Base-by-base conservation (phyloP, 2,888 invertebrate species). In the Meteorus cinctellus region DNA sequence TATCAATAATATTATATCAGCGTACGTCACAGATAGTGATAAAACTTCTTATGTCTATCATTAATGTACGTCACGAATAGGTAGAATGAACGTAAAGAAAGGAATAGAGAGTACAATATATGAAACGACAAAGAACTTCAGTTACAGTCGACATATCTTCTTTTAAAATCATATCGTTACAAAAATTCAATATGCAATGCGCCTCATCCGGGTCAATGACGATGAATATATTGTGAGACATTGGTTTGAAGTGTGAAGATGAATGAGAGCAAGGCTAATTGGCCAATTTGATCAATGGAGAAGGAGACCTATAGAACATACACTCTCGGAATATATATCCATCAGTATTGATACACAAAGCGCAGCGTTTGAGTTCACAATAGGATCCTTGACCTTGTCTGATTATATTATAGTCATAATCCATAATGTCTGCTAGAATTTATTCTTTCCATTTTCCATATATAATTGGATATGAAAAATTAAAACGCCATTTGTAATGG, bases 221-320 rank as follows among this genome's bases (percentile, higher is more conserved):
- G 66, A 66, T 66, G 66, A 41, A 66, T 45, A 66, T 14, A 41
- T 24, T 16, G 24, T 14, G 34, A 51, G 41, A 48, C 41, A 68
- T 29, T 68, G 48, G 10, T 48, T 29, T 29, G 45, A 55, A 55
- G 55, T 48, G 41, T 48, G 48, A 27, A 67, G 29, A 48, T n/a
- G 27, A 45, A 68, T 68, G n/a, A 29, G 48, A 29, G 48, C 48
- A 68, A 68, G 48, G 48, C 48, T 68, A 68, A 68, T 68, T 68
- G 68, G 51, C 48, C 68, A 68, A 48, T 68, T n/a, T 31, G 19
- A 45, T 51, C 29, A 31, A 1, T 14, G 16, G 14, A 14, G 19
- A n/a, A 19, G 19, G 41, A 66, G 48, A 5, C 67, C n/a, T 29
- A 68, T 48, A 8, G 68, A 4, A 16, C n/a, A 31, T 14, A 29